Base-by-base conservation (phyloP, 2,113 vertebrate genomes). In the Otus sunia region DNA sequence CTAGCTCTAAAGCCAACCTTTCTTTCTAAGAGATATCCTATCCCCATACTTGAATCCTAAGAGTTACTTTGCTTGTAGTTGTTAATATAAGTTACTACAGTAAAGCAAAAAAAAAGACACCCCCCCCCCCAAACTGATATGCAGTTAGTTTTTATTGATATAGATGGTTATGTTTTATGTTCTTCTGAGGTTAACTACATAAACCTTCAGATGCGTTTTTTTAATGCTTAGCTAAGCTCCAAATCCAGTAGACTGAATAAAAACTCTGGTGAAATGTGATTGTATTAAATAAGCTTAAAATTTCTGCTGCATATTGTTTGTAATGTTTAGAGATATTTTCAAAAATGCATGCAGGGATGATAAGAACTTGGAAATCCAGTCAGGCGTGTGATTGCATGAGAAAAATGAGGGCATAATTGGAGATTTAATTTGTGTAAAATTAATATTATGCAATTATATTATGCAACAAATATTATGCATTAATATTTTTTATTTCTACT, bases 171-270 rank as follows among this genome's bases (percentile, higher is more conserved):
- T 69, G 34, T 25, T 69, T 96, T 72, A 20, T 60, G 25, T 86
- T 93, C 36, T 76, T 88, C 62, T 26, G 23, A 90, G 27, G 50
- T 95, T 98, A 97, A 96, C 72, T 67, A n/a, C 25, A 52, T 92
- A 91, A 96, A 96, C n/a, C 53, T 90, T 73, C 66, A 80, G 37
- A 47, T 58, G 55, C 10, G 45, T 74, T 95, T 82, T 82, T 27
- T 62, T 84, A 67, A 50, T 60, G 59, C 77, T 97, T 92, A 93
- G 55, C 62, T 97, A 79, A 95, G 86, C 62, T 93, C 11, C 39
- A 93, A 93, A 91, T 76, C 53, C 72, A 90, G 59, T 84, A 92
- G 83, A 92, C 56, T 95, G 77, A 69, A 87, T 91, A 94, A 96
- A 96, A 78, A 25, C 10, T 30, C 10, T 15, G 22, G 34, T 37